Conservation (phyloP, 2,113 vertebrate genomes). For the Zootoca vivipara region DNA sequence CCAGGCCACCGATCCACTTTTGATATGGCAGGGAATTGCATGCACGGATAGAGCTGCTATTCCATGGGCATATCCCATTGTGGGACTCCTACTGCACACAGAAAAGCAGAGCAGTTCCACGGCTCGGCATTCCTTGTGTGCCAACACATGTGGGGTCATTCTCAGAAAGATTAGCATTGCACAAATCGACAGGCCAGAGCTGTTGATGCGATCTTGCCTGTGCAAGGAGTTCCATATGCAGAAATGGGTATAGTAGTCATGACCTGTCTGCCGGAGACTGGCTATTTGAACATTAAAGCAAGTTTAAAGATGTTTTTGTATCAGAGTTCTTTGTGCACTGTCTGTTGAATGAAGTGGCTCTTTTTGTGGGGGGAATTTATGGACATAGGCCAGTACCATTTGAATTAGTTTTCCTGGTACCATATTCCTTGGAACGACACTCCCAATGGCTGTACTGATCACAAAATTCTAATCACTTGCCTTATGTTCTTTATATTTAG, state of each 20-base stretch:
- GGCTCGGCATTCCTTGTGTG: neutral
- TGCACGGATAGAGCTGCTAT: neutral
- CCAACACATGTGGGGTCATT: neutral
- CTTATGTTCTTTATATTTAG: conserved; percentile 53
- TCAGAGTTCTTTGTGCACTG: neutral
- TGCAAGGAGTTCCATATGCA: neutral
- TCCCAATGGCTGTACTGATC: neutral
- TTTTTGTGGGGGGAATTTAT: neutral
- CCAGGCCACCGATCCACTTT: neutral
- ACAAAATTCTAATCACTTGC: neutral
- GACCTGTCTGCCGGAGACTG: neutral
- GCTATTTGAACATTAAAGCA: neutral
- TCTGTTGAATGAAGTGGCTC: neutral
- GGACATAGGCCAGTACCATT: neutral
- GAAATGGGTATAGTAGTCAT: neutral
- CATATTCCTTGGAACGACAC: neutral
- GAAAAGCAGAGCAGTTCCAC: neutral
- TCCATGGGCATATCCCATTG: neutral
- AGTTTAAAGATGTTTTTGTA: neutral
- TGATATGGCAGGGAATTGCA: neutral
- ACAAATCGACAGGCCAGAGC: neutral
- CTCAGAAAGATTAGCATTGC: neutral
- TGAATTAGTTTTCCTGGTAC: neutral
- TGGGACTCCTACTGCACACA: neutral
- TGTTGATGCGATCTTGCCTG: neutral